phyloP scores from a whole-genome alignment of 1,140 invertebrate species.

The Bemisia tabaci region DNA sequence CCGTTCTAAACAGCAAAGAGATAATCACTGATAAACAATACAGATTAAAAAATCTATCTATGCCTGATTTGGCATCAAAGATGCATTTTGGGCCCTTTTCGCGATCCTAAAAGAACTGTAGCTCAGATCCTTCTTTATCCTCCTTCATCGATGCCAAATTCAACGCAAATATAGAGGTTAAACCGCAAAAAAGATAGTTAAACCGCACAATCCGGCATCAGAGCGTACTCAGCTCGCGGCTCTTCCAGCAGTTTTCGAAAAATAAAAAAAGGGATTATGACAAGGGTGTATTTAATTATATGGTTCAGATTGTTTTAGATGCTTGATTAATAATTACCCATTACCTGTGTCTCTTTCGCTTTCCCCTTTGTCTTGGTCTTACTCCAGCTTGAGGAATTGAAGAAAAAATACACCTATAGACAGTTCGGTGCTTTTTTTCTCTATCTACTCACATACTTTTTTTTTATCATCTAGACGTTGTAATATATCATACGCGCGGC shows the following conservation, averaged over 20 bases:
- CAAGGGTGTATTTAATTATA: not conserved
- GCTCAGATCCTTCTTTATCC: no score
- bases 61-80: no score
- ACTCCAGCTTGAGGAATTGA: not conserved
- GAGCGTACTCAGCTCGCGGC: no score
- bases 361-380: not conserved
- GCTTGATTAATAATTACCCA: not conserved
- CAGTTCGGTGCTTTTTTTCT: not conserved
- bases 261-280: not conserved
- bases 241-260: not conserved
- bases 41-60: no score
- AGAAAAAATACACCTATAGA: not conserved
- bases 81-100: no score
- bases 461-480: not conserved
- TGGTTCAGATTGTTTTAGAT: not conserved
- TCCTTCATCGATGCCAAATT: no score
- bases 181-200: no score
- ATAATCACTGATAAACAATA: no score
- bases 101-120: no score
- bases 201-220: no score
- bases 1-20: no score
- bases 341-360: not conserved
- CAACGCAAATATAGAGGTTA: no score
- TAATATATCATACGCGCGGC: not conserved
- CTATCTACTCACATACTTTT: not conserved